Conservation (phyloP, 2,888 invertebrate species). For the Drosophila lutescens region DNA sequence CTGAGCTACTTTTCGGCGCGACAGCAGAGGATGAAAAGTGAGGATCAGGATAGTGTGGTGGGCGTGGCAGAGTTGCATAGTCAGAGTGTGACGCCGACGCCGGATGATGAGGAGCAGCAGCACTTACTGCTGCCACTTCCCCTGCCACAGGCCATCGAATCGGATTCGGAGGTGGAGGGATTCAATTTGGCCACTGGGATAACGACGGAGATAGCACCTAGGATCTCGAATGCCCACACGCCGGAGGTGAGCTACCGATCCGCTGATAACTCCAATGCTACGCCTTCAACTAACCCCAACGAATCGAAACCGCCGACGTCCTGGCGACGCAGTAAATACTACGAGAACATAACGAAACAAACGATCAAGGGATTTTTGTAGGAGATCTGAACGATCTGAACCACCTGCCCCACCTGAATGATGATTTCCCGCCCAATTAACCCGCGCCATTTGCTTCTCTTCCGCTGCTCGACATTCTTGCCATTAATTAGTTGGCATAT, state of each 20-base stretch:
- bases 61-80: constrained; percentile 79
- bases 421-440: constrained; percentile 59
- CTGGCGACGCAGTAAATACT: constrained; percentile 85
- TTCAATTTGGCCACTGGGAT: constrained; percentile 66
- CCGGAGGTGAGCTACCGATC: constrained; percentile 79
- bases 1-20: constrained; percentile 82
- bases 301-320: constrained; percentile 77
- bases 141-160: constrained; percentile 66
- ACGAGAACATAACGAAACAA: constrained; percentile 86
- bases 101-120: constrained; percentile 61
- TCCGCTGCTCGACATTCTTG: constrained; percentile 53
- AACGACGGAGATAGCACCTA: constrained; percentile 66
- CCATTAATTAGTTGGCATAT: constrained; percentile 61
- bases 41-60: constrained; percentile 70
- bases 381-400: background rate
- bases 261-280: constrained; percentile 21
- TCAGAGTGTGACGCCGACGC: constrained; percentile 82
- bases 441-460: constrained; percentile 64
- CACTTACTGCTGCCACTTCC: constrained; percentile 39
- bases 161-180: constrained; percentile 74
- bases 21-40: constrained; percentile 43
- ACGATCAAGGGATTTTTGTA: constrained; percentile 86
- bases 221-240: constrained; percentile 68
- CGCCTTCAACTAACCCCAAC: constrained; percentile 50
- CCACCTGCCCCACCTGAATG: constrained; percentile 18